Percentiles rank a stretch among this genome's conserved stretches.
These are phyloP conservation scores for Toxostoma redivivum DNA, from an alignment of 2,113 vertebrate genomes.

Conservation along the genomic window DNA sequence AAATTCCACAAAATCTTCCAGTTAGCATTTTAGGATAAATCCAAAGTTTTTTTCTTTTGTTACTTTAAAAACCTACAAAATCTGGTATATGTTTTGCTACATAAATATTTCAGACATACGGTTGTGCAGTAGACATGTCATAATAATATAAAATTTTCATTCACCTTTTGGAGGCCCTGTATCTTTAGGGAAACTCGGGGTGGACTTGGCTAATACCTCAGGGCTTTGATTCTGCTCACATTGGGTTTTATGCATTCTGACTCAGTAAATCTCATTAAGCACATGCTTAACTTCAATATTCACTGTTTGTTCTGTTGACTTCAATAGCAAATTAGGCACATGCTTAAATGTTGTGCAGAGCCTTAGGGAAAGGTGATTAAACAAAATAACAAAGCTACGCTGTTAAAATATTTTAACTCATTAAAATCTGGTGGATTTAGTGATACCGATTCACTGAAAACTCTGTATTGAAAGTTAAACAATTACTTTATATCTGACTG, in stretches of 20 bases:
- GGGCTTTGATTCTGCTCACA: constrained; percentile 35
- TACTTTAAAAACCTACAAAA: background rate
- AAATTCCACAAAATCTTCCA: background rate
- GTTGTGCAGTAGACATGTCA: background rate
- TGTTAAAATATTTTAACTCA: constrained; percentile 18
- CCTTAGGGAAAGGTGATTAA: constrained; percentile 23
- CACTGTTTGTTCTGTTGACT: background rate
- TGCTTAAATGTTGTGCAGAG: constrained; percentile 28
- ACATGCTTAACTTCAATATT: background rate
- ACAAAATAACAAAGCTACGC: background rate
- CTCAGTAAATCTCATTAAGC: constrained; percentile 46
- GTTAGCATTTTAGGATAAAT: background rate
- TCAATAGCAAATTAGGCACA: constrained; percentile 17
- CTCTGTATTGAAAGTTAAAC: background rate
- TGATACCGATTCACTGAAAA: background rate
- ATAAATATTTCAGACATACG: background rate
- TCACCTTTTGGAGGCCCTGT: background rate
- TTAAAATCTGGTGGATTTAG: background rate
- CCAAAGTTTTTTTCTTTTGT: background rate
- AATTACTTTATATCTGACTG: background rate
- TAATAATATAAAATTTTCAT: background rate
- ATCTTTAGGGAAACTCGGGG: background rate
- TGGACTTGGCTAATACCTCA: background rate
- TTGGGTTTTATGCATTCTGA: background rate
- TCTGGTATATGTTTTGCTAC: background rate